A percentile compares a stretch with the other conserved stretches of the same genome.
These are phyloP conservation scores for Agonopterix alstromeriana DNA, from an alignment of 2,888 invertebrate genomes.

Conservation along the genomic window DNA sequence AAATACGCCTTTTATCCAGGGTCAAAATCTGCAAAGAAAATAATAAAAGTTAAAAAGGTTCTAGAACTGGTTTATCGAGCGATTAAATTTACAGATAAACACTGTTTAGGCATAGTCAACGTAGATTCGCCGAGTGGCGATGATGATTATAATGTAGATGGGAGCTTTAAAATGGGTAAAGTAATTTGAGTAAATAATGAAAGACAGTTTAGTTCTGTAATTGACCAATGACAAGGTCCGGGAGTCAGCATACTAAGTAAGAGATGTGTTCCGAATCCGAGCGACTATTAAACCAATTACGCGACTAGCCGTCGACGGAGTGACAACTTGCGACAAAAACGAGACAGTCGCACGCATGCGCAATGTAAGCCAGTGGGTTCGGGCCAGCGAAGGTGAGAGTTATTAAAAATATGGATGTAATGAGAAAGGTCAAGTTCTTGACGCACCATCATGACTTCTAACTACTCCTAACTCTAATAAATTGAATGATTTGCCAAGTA, in stretches of 20 bases:
- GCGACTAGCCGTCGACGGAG: constrained; percentile 12
- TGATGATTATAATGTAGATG: too few relatives aligned
- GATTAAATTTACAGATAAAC: too few relatives aligned
- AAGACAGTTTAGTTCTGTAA: constrained; percentile 14
- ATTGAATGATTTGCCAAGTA: too few relatives aligned
- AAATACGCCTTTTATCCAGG: too few relatives aligned
- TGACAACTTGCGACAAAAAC: constrained; percentile 27
- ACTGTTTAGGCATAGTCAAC: too few relatives aligned
- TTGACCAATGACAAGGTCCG: constrained; percentile 24
- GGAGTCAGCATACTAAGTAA: constrained; percentile 30
- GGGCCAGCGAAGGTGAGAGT: constrained; percentile 20
- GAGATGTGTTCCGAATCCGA: constrained; percentile 14
- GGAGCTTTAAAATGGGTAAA: too few relatives aligned
- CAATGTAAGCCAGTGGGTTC: constrained; percentile 39
- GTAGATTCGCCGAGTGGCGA: too few relatives aligned
- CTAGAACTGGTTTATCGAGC: too few relatives aligned
- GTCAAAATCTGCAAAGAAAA: too few relatives aligned
- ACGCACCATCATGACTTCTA: too few relatives aligned
- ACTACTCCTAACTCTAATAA: too few relatives aligned
- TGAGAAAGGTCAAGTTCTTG: constrained; percentile 6
- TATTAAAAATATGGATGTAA: constrained; percentile 25
- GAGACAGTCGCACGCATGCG: constrained; percentile 20
- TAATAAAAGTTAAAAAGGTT: too few relatives aligned
- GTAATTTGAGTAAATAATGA: neutral
- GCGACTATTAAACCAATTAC: constrained; percentile 47